A percentile compares a stretch with the other conserved stretches of the same genome.
Conservation (phyloP, 2,113 vertebrate species). For the Notechis scutatus region DNA sequence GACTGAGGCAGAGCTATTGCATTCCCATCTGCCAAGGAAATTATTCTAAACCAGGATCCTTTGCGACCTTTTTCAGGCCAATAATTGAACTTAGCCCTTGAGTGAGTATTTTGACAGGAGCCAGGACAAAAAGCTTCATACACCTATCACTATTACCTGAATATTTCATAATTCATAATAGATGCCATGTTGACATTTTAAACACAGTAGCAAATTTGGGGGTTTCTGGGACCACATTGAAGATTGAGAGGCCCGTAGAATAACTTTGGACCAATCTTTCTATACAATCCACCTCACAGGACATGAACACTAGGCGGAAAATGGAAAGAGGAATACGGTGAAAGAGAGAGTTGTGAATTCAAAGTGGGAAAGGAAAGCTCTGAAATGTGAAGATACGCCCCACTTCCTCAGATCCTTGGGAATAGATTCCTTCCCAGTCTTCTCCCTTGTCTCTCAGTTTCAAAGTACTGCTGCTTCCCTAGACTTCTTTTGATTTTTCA, state of each 20-base stretch:
- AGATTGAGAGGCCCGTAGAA: not conserved
- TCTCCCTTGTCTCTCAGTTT: not conserved
- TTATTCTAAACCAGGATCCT: not conserved
- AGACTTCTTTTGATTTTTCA: not conserved
- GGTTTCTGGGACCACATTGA: not conserved
- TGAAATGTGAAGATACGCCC: not conserved
- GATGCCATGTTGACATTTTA: not conserved
- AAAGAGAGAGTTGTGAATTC: not conserved
- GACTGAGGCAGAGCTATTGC: not conserved
- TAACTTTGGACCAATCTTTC: not conserved
- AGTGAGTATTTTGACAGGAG: not conserved
- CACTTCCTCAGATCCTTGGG: not conserved
- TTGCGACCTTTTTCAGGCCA: not conserved
- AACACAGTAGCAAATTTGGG: not conserved
- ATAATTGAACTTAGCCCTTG: not conserved
- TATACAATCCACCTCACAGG: not conserved
- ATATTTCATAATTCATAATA: not conserved
- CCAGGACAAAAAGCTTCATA: not conserved
- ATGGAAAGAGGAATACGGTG: not conserved
- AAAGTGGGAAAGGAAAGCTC: not conserved
- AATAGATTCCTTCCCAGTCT: not conserved
- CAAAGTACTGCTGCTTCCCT: not conserved
- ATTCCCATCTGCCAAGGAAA: not conserved
- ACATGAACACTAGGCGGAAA: not conserved
- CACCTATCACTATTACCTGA: not conserved